Conservation (phyloP, 2,888 invertebrate species). For the Cephus nigrinus region DNA sequence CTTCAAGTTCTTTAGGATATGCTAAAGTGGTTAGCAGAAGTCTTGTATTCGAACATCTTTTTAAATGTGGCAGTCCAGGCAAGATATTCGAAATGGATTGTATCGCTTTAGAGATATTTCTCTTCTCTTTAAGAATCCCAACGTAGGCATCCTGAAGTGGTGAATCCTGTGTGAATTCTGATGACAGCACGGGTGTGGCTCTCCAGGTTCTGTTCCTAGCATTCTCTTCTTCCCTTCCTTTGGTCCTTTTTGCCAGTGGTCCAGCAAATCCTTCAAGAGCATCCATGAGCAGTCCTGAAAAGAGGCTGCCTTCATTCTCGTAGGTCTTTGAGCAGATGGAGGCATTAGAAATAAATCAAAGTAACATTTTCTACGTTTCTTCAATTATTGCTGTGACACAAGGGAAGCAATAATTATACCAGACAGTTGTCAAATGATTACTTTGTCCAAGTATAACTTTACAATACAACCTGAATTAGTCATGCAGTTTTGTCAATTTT, state of each 20-base stretch:
- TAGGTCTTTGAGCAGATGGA: background rate
- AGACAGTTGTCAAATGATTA: background rate
- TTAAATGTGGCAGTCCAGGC: constrained; percentile 76
- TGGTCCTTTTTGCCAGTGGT: background rate
- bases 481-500: background rate
- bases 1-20: constrained; percentile 8
- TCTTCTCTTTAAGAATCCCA: constrained; percentile 72
- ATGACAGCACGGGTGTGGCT: constrained; percentile 69
- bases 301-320: constrained; percentile 39
- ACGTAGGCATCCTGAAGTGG: constrained; percentile 71
- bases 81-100: constrained; percentile 73
- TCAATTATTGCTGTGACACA: background rate
- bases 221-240: constrained; percentile 28
- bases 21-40: constrained; percentile 69
- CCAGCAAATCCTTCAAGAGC: background rate
- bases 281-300: constrained; percentile 42
- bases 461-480: background rate
- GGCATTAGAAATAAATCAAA: background rate
- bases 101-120: constrained; percentile 74
- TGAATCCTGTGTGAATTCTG: constrained; percentile 68
- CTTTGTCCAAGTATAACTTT: background rate
- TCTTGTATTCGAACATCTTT: constrained; percentile 74
- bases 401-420: background rate
- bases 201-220: constrained; percentile 33
- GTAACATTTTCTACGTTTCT: background rate